Conservation (phyloP, 2,113 vertebrate genomes). For the Phyllostomus hastatus region DNA sequence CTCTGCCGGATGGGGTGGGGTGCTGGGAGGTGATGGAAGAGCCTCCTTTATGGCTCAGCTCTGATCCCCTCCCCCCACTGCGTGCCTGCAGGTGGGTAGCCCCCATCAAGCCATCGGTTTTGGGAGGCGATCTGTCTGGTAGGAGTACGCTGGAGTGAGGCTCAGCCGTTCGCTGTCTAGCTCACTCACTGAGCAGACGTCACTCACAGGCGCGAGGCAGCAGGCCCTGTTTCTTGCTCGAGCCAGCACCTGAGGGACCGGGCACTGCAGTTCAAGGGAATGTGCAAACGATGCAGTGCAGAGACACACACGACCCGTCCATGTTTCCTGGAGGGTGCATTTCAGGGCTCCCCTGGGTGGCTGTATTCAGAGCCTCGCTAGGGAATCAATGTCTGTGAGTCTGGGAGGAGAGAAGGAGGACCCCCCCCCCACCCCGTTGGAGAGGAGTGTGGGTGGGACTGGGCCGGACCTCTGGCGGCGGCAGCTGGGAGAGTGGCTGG, state of each 20-base stretch:
- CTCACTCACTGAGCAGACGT: not conserved
- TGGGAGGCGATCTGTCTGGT: accelerated
- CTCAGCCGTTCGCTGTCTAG: not conserved
- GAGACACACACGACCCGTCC: not conserved
- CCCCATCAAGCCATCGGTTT: not conserved
- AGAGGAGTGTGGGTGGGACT: not conserved
- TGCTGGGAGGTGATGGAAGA: not conserved
- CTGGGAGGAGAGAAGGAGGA: not conserved
- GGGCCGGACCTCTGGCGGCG: accelerated
- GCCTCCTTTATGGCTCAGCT: accelerated
- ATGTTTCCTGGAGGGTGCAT: not conserved
- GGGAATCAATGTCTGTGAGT: too few species aligned
- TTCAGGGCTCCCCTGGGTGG: not conserved
- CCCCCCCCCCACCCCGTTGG: not conserved
- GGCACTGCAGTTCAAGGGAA: not conserved
- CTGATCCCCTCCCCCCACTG: not conserved
- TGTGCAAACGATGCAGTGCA: accelerated
- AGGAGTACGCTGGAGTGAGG: not conserved
- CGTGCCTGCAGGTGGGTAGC: not conserved
- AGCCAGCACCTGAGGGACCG: not conserved
- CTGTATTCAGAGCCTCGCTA: not conserved
- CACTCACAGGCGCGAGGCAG: not conserved
- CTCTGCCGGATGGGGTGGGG: not conserved
- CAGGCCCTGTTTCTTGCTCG: not conserved
- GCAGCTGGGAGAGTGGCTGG: too few species aligned